A percentile compares a stretch with the other conserved stretches of the same genome.
Evolutionary conservation across 2,113 vertebrate genomes (phyloP).

Genomic region (Myrmophylax atrothorax): DNA sequence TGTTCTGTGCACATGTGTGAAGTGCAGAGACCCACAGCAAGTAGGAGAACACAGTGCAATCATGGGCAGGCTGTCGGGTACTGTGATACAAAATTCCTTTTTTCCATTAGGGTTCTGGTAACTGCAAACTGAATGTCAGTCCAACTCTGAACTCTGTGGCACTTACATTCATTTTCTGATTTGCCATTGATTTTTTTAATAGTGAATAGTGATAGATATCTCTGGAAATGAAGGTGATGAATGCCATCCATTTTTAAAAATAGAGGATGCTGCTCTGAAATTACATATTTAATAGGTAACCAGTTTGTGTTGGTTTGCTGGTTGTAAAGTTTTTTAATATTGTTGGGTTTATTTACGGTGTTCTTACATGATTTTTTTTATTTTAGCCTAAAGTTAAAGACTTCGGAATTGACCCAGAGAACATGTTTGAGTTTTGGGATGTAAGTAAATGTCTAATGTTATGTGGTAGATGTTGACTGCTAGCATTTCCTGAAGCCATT

Average conservation of each 20-base stretch:
- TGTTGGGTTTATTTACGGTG: not conserved
- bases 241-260: not conserved
- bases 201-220: not conserved
- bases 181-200: not conserved
- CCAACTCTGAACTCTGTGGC: not conserved
- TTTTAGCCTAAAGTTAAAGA: slow-evolving; percentile 91
- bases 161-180: not conserved
- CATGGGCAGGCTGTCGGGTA: not conserved
- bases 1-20: not conserved
- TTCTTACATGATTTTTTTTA: not conserved
- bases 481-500: not conserved
- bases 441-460: slow-evolving; percentile 79
- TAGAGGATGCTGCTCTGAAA: not conserved
- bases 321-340: not conserved
- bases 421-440: slow-evolving; percentile 99
- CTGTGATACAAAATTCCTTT: not conserved
- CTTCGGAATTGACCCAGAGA: slow-evolving; percentile 94
- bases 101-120: not conserved
- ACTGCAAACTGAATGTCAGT: not conserved
- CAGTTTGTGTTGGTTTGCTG: not conserved
- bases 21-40: not conserved
- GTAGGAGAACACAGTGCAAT: not conserved
- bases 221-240: not conserved
- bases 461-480: not conserved
- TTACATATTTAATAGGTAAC: not conserved